These are phyloP conservation scores for Polia nebulosa DNA, from an alignment of 2,888 invertebrate genomes.

Conservation along the genomic window DNA sequence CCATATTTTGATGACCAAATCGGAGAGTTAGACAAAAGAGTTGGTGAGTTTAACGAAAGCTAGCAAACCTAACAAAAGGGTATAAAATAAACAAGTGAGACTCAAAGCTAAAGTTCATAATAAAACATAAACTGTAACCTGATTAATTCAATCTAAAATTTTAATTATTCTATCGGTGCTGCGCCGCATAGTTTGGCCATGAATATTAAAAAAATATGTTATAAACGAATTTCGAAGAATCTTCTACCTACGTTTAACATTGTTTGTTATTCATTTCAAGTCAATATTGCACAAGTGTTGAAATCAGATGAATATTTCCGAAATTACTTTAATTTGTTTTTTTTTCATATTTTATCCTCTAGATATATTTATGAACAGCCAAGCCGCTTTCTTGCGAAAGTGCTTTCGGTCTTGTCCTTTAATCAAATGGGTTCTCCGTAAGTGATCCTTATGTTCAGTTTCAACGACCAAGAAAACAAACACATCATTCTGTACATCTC, in stretches of 20 bases:
- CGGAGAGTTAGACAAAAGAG: no score
- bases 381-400: not conserved
- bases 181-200: conserved; percentile 38
- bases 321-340: not conserved
- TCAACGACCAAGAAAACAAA: not conserved
- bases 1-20: no score
- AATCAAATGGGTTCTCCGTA: not conserved
- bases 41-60: no score
- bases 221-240: conserved; percentile 45
- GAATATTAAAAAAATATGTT: conserved; percentile 44
- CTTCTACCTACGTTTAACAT: conserved; percentile 33
- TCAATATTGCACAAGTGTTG: conserved; percentile 39
- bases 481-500: not conserved
- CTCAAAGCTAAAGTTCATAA: no score
- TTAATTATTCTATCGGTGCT: conserved; percentile 24
- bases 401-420: no score
- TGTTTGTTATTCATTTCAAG: conserved; percentile 31
- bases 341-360: not conserved
- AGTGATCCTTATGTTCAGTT: not conserved
- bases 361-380: not conserved
- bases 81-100: no score
- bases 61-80: no score
- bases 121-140: conserved; percentile 12
- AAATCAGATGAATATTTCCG: conserved; percentile 5
- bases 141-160: conserved; percentile 3